Base-by-base conservation (phyloP, 2,113 vertebrate species). In the Muntiacus muntjak region DNA sequence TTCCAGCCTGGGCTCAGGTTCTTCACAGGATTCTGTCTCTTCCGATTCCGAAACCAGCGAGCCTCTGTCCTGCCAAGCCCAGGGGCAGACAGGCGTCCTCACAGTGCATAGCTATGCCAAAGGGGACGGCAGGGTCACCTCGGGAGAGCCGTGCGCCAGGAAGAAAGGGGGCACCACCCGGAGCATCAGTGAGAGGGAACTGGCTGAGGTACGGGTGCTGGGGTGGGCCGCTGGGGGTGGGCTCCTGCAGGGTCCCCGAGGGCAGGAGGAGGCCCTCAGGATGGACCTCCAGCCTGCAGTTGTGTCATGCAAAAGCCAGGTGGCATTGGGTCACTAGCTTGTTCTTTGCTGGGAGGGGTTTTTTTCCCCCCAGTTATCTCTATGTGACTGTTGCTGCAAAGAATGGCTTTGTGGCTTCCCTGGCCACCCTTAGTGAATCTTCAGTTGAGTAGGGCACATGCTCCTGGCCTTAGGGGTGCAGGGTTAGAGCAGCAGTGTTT, bases 101-200 rank as follows among this genome's bases (percentile, higher is more conserved):
- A 99, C 99, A 11, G 99, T 99, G 15, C 99, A 99, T 76, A 99
- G 99, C 98, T 99, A 99, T 21, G 98, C 99, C 40, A 98, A 97
- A 97, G 98, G 94, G 96, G 97, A 98, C 1, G 60, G 95, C 95
- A 89, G 15, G n/a, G n/a, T 74, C 15, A 0, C 62, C 0, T 1
- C 7, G 7, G 97, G 84, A 40, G 99, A 98, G 21, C 99, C 98
- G 13, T 93, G 71, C 84, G 89, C 85, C 26, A 98, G 98, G 89
- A 99, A 98, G 97, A 99, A 99, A 96, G 98, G 97, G 78, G 98
- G 98, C 23, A 50, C 95, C 79, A 76, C 98, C 4, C 40, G 97
- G 87, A 98, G 97, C 10, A 21, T 98, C 97, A 98, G 43, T 5
- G 99, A 99, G 94, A 98, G 97, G 33, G 99, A 98, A 1, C 94